Base-by-base conservation (phyloP, 2,113 vertebrate genomes). In the Grallaria varia region DNA sequence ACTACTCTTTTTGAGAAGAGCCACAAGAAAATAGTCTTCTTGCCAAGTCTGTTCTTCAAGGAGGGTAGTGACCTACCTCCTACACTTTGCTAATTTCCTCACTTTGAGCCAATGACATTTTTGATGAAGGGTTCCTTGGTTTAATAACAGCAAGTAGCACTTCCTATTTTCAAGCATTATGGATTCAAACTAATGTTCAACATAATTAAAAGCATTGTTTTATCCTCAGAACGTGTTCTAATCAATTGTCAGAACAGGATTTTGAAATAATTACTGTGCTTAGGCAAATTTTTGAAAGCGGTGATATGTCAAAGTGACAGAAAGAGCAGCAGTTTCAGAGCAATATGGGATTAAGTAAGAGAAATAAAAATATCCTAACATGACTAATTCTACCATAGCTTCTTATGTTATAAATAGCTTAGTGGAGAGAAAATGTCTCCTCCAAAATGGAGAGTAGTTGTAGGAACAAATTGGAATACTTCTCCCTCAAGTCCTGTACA, bases 201-300 rank as follows among this genome's bases (percentile, higher is more conserved):
- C 58, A 12, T 73, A 82, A 87, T 94, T 76, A 77, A 91, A 94
- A 85, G 5, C 35, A 42, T 11, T 82, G 19, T 82, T 96, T 94
- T 91, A 58, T 94, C 45, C 67, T 92, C 58, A 69, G 58, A 96
- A 91, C 28, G 6, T 45, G 5, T 66, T 90, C 53, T 89, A 90
- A 93, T 85, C 40, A 79, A 85, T 66, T 83, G 74, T 91, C 75
- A 91, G 85, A 92, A 93, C 21, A 72, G 7, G 25, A 82, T 25
- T 72, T 91, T 45, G 64, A 87, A 95, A 82, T 84, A 82, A 93
- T 86, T 85, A 77, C 30, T 60, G 28, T 47, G 42, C 23, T 95
- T 79, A 44, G 10, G 37, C 31, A 85, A 94, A 92, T 49, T 69
- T 82, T 87, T 69, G 24, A 55, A 83, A 39, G 17, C 40, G 59